Evolutionary conservation across 1,140 invertebrate species (phyloP), one percentile per base, ranked within the genome.

Genomic region (Ganaspis sp.): DNA sequence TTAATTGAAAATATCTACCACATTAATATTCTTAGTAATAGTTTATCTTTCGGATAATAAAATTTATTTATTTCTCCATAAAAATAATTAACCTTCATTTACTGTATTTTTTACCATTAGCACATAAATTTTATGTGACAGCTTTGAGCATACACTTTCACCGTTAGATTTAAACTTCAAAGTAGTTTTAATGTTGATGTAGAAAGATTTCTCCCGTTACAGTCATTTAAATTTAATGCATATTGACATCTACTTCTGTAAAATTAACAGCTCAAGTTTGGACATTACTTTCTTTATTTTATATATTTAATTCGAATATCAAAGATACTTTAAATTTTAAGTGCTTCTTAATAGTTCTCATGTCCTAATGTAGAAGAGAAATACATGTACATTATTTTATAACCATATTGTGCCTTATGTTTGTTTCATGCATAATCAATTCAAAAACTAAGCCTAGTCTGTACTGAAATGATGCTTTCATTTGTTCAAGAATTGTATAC

Each of bases 41-140:
- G 17, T 49, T 49, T 49, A 49, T 49, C 17, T n/a, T n/a, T 17
- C 6, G 17, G 2, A 34, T 8, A 49, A 17, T 49, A 4, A 49
- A 49, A 49, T 49, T n/a, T 17, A 4, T 17, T 6, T n/a, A 15
- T 49, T 49, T 17, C 45, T 49, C 17, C n/a, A 5, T 49, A 8
- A 45, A 45, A 45, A 49, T 49, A 17, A 17, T 17, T 40, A 9
- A 40, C 11, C 12, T 40, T 40, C 17, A 17, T n/a, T 49, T 49
- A 49, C 45, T 49, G 12, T 1, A 49, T 49, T 49, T 4, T 49
- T 49, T 17, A 49, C 45, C 15, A 49, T 49, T 49, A n/a, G 17
- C n/a, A 49, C 45, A 49, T 49, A 49, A 49, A 49, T 49, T 49
- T 49, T 49, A 17, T 49, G 4, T 49, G 45, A 49, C 45, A 49